Evolutionary conservation across 1,140 invertebrate species (phyloP), one percentile per base, ranked within the genome.

Genomic region (Leucophenga varia): DNA sequence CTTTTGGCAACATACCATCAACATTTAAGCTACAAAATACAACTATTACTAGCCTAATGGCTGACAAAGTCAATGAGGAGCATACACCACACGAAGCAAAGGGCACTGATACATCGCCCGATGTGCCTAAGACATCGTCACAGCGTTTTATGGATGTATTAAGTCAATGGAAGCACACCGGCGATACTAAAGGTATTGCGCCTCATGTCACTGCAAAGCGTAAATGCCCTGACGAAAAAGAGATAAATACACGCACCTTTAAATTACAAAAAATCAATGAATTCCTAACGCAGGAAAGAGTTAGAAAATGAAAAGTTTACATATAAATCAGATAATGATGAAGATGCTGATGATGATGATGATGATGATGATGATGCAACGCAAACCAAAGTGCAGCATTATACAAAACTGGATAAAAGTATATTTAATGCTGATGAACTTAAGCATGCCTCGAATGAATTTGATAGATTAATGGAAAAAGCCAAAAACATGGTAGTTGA

Each of bases 1-100:
- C 84, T 32, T 93, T 86, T 80, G 86, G 87, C 71, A 81, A 78
- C 55, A 79, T 84, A 40, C 86, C 87, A 36, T 82, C 81, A 43
- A 84, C 78, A 28, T 79, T 84, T 49, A 80, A 73, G 49, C 52
- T 79, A 55, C 63, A 74, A 47, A 74, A 75, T 34, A 43, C 56
- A 1, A 68, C 59, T 1, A 59, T 74, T 40, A 49, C 49, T n/a
- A 71, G 51, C 37, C 55, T 73, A 60, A 36, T 70, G 12, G 51
- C 57, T n/a, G 7, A 44, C 52, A 0, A 55, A 58, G 32, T 3
- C 3, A 13, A 32, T 30, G 41, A 38, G 9, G 14, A 30, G 8
- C 32, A 35, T 9, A n/a, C n/a, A n/a, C n/a, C n/a, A n/a, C n/a
- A n/a, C n/a, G 50, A 43, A 17, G 18, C 16, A 3, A 3, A 40